phyloP scores from a whole-genome alignment of 2,888 invertebrate genomes.

The Melikaiella ostensackeni region DNA sequence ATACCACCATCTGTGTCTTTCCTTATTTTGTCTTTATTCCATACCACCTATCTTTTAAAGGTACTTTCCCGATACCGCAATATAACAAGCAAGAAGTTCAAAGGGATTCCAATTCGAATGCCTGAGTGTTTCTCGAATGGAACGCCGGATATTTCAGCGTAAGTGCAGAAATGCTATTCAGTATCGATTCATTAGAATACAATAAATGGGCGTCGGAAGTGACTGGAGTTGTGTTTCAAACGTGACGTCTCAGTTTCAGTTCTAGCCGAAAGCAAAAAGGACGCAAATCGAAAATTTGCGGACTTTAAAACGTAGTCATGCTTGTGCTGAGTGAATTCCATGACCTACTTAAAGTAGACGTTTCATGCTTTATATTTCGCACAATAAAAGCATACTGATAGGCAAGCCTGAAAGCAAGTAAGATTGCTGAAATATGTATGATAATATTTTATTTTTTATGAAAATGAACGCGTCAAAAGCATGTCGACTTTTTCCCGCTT shows the following conservation, averaged over 20 bases:
- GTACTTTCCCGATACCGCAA: constrained; percentile 8
- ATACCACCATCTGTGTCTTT: neutral
- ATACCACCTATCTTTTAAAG: constrained; percentile 5
- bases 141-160: constrained; percentile 4
- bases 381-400: neutral
- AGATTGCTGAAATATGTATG: neutral
- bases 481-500: neutral
- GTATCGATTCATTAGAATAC: constrained; percentile 28
- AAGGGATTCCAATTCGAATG: constrained; percentile 28
- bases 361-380: neutral
- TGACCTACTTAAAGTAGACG: neutral
- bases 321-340: neutral
- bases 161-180: neutral
- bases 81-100: constrained; percentile 37
- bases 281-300: neutral
- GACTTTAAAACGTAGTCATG: neutral
- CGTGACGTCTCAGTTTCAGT: neutral
- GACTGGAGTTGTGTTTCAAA: neutral
- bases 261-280: neutral
- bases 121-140: neutral
- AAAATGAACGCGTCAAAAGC: neutral
- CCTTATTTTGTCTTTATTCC: constrained; percentile 14
- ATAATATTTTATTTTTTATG: no score
- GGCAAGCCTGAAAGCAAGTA: no score
- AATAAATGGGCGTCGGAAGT: constrained; percentile 12